Conservation (phyloP, 2,888 invertebrate species). For the Rotaria sp. region DNA sequence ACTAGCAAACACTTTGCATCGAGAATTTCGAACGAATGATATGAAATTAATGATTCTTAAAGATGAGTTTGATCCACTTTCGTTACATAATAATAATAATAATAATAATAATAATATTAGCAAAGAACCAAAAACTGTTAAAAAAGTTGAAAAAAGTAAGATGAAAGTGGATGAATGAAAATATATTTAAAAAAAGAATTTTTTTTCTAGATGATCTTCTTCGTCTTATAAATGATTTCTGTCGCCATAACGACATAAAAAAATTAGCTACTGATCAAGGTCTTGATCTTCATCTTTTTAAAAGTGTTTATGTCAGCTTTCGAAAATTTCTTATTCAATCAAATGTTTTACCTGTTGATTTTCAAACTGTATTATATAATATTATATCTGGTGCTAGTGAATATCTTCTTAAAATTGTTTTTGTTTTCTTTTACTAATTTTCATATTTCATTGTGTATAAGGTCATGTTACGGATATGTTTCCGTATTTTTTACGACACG, state of each 20-base stretch:
- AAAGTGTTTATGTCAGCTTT: constrained; percentile 76
- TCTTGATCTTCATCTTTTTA: background rate
- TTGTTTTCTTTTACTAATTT: background rate
- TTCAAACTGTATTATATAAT: constrained; percentile 82
- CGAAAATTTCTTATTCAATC: constrained; percentile 77
- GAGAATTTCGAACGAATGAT: no score
- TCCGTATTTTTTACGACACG: constrained; percentile 31
- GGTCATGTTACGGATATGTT: constrained; percentile 24
- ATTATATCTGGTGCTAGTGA: constrained; percentile 56
- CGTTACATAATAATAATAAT: background rate
- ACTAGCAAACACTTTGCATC: no score
- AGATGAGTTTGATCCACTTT: background rate
- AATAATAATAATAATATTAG: background rate
- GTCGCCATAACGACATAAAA: background rate
- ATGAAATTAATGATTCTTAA: no score
- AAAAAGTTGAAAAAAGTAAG: background rate
- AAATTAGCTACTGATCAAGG: background rate
- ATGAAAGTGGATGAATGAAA: background rate
- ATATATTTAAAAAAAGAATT: background rate
- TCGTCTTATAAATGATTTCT: background rate
- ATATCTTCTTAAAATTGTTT: background rate
- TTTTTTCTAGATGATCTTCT: background rate
- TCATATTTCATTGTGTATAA: background rate
- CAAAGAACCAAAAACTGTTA: background rate
- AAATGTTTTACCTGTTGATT: constrained; percentile 74